Conservation (phyloP, 2,888 invertebrate species). For the Ephialtes manifestator region DNA sequence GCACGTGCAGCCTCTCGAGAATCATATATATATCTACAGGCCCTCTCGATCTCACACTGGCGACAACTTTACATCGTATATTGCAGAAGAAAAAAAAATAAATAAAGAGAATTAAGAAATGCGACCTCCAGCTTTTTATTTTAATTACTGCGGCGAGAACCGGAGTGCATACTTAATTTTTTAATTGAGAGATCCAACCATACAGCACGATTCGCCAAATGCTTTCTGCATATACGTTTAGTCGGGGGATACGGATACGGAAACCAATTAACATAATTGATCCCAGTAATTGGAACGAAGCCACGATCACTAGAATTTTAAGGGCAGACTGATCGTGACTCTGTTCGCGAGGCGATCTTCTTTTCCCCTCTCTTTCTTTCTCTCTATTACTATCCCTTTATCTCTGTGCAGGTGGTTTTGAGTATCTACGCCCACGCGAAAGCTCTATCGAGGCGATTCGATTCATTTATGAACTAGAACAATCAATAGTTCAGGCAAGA, state of each 20-base stretch:
- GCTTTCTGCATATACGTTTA: slow-evolving; percentile 12
- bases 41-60: neutral
- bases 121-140: slow-evolving; percentile 7
- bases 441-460: slow-evolving; percentile 31
- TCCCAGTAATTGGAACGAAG: slow-evolving; percentile 56
- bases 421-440: slow-evolving; percentile 1
- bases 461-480: slow-evolving; percentile 47
- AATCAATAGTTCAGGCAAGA: slow-evolving; percentile 40
- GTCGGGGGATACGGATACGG: slow-evolving; percentile 25
- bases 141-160: slow-evolving; percentile 22
- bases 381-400: neutral
- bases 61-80: slow-evolving; percentile 38
- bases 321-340: slow-evolving; percentile 27
- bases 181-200: slow-evolving; percentile 40
- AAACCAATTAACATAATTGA: slow-evolving; percentile 63
- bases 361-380: neutral
- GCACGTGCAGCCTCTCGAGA: slow-evolving; percentile 20
- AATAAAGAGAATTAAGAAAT: slow-evolving; percentile 10
- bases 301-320: slow-evolving; percentile 34
- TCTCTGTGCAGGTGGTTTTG: slow-evolving; percentile 14
- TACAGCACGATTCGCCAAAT: slow-evolving; percentile 32
- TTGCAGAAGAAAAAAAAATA: slow-evolving; percentile 18
- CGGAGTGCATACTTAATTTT: slow-evolving; percentile 26
- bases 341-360: slow-evolving; percentile 34
- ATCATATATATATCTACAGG: slow-evolving; percentile 25